Conservation (phyloP, 1,140 invertebrate genomes). For the Nasonia giraulti region DNA sequence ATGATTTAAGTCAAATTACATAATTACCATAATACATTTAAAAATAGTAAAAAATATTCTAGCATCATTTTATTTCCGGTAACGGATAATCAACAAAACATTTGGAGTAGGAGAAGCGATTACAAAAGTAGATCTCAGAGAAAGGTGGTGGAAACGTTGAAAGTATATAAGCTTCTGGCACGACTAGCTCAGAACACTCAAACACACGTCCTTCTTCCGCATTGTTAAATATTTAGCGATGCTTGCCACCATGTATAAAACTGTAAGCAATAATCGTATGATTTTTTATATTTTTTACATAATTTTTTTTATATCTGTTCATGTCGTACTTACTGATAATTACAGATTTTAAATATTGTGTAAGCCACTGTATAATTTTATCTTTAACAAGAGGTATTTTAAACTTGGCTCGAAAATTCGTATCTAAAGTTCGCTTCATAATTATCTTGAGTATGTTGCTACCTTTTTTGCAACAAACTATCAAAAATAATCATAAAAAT, state of each 20-base stretch:
- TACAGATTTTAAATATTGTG: no score
- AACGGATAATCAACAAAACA: constrained; percentile 24
- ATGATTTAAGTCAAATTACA: no score
- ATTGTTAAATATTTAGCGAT: constrained; percentile 39
- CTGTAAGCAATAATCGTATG: constrained; percentile 60
- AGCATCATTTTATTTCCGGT: background rate
- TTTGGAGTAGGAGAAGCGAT: constrained; percentile 24
- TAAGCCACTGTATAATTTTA: no score
- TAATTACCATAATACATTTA: no score
- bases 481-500: no score
- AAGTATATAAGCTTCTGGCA: constrained; percentile 68
- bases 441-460: no score
- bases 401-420: no score
- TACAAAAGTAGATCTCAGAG: constrained; percentile 53
- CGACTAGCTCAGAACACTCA: constrained; percentile 58
- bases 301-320: no score
- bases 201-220: constrained; percentile 42
- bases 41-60: background rate
- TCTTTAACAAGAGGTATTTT: no score
- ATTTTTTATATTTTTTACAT: background rate
- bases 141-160: constrained; percentile 68
- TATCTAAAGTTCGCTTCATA: no score
- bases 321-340: no score
- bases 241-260: constrained; percentile 60
- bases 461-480: no score